A percentile compares a stretch with the other conserved stretches of the same genome.
phyloP scores from a whole-genome alignment of 1,140 invertebrate genomes.

The Probaryconus sp. region DNA sequence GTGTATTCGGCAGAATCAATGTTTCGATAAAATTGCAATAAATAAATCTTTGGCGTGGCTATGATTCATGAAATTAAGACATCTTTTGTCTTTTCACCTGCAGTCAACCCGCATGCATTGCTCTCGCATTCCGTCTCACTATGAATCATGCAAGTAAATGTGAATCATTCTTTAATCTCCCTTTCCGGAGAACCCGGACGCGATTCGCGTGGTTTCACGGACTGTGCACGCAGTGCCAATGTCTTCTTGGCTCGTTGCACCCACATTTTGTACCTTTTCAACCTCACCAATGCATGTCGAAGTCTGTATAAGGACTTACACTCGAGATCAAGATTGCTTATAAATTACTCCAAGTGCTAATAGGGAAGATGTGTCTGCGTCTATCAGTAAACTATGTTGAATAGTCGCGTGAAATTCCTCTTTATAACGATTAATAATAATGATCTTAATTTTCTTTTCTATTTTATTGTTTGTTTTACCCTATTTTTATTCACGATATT shows the following conservation, averaged over 20 bases:
- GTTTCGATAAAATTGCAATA: constrained; percentile 25
- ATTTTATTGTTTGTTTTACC: too few relatives aligned
- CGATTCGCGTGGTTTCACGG: constrained; percentile 61
- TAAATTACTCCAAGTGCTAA: constrained; percentile 18
- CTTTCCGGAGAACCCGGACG: constrained; percentile 62
- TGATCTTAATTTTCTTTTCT: too few relatives aligned
- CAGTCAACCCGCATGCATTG: constrained; percentile 36
- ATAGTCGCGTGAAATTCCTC: too few relatives aligned
- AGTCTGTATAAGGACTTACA: constrained; percentile 3
- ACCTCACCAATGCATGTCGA: constrained; percentile 16
- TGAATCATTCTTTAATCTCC: constrained; percentile 61
- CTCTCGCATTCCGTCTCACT: constrained; percentile 55
- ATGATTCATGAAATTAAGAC: constrained; percentile 48
- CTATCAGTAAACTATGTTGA: neutral
- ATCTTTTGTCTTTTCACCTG: constrained; percentile 60
- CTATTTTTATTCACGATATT: too few relatives aligned
- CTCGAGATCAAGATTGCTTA: constrained; percentile 14
- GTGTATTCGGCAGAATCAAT: constrained; percentile 24
- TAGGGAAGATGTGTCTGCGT: constrained; percentile 1
- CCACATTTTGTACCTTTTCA: constrained; percentile 52
- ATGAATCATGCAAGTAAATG: constrained; percentile 59
- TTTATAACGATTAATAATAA: too few relatives aligned
- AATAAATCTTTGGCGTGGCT: constrained; percentile 24
- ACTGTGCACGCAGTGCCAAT: constrained; percentile 42
- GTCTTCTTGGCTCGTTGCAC: constrained; percentile 61